Evolutionary conservation across 2,113 vertebrate species (phyloP).

Genomic region (Raja brachyura): DNA sequence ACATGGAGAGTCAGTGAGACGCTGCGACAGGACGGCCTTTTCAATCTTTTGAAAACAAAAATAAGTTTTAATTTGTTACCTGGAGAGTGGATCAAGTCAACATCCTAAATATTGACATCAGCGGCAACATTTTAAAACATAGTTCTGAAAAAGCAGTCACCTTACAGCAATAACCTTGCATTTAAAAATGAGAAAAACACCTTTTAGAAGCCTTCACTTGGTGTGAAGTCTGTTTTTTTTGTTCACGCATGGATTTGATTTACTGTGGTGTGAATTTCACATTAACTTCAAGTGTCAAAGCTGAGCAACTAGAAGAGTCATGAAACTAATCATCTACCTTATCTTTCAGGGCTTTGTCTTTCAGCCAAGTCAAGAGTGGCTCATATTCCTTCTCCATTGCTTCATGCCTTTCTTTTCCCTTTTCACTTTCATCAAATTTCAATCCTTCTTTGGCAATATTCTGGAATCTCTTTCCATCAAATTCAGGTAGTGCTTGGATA

Average conservation of each 20-base stretch:
- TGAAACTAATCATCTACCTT: constrained; percentile 59
- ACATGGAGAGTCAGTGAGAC: constrained; percentile 85
- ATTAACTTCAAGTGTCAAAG: not conserved
- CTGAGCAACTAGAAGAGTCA: too few species aligned
- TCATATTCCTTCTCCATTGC: constrained; percentile 86
- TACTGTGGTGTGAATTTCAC: not conserved
- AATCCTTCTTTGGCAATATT: constrained; percentile 96
- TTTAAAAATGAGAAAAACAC: not conserved
- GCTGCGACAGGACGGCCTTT: constrained; percentile 89
- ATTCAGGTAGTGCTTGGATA: constrained; percentile 93
- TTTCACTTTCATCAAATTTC: constrained; percentile 92
- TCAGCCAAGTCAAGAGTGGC: constrained; percentile 91
- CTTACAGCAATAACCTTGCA: not conserved
- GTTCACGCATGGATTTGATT: not conserved
- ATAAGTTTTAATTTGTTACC: not conserved
- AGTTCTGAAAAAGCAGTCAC: too few species aligned
- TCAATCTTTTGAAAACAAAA: constrained; percentile 66
- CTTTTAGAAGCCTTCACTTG: not conserved
- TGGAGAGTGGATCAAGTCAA: not conserved
- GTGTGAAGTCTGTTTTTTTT: not conserved
- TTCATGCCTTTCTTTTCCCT: constrained; percentile 83
- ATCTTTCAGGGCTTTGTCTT: constrained; percentile 89
- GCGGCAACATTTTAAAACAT: not conserved
- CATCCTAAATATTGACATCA: not conserved
- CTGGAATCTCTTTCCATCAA: constrained; percentile 94